These are phyloP conservation scores for Gila orcuttii DNA, from an alignment of 2,113 vertebrate genomes.

Conservation along the genomic window DNA sequence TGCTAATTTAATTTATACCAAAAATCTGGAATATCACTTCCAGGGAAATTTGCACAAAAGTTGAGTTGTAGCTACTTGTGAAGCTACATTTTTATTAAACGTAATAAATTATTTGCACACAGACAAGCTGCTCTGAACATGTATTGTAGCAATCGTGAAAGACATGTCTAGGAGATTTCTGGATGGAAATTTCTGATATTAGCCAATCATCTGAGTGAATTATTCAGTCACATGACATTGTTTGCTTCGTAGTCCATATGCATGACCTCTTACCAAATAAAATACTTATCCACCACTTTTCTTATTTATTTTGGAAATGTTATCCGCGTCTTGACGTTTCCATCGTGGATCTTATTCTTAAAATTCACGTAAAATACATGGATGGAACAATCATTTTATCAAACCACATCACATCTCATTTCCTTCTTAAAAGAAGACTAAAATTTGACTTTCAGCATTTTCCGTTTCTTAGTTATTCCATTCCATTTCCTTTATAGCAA, in stretches of 20 bases:
- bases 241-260: neutral
- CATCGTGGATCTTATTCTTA: neutral
- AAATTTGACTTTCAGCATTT: neutral
- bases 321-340: neutral
- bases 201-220: neutral
- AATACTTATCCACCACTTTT: neutral
- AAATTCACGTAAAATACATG: neutral
- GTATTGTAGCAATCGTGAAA: neutral
- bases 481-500: neutral
- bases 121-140: neutral
- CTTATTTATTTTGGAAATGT: neutral
- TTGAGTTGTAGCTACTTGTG: neutral
- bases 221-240: slow-evolving; percentile 1
- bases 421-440: neutral
- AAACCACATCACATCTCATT: neutral
- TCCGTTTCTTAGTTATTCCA: neutral
- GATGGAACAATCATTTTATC: neutral
- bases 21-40: neutral
- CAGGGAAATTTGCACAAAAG: neutral
- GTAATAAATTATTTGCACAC: neutral
- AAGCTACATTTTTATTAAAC: neutral
- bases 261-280: neutral
- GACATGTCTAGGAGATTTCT: neutral
- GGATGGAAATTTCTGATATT: neutral
- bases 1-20: neutral